Conservation (phyloP, 2,113 vertebrate species). For the Mastomys coucha region DNA sequence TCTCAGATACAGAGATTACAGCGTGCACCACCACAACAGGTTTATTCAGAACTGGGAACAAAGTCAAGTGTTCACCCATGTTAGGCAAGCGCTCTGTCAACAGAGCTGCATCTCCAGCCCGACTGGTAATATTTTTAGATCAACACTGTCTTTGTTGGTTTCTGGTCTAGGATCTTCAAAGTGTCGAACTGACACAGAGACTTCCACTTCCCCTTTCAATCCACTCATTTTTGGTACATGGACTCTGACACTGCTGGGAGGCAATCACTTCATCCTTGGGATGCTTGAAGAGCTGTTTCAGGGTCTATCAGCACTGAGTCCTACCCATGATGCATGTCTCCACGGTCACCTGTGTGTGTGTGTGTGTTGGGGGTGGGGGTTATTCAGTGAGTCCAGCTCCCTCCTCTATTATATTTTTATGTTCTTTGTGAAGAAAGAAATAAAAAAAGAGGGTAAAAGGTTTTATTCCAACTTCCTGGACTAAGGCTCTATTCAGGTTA, state of each 20-base stretch:
- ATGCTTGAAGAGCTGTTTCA: background rate
- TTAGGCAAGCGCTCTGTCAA: background rate
- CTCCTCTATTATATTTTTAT: slow-evolving; percentile 46
- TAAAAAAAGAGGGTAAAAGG: background rate
- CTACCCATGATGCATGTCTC: background rate
- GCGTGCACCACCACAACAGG: background rate
- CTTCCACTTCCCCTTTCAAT: background rate
- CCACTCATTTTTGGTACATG: background rate
- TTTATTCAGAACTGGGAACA: background rate
- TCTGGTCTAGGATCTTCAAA: background rate
- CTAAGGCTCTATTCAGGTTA: background rate
- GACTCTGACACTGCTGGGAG: background rate
- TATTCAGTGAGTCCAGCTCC: background rate
- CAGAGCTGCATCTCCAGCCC: background rate
- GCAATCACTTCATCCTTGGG: background rate
- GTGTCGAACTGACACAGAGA: background rate
- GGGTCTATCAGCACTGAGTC: background rate
- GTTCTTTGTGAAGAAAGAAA: background rate
- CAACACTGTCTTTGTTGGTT: background rate
- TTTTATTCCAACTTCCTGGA: slow-evolving; percentile 3
- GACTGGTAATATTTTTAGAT: background rate
- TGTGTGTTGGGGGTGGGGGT: background rate
- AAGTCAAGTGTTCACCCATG: background rate
- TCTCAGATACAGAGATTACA: background rate
- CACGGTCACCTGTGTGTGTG: background rate